phyloP scores from a whole-genome alignment of 2,797 vertebrate species.

The Picus viridis region DNA sequence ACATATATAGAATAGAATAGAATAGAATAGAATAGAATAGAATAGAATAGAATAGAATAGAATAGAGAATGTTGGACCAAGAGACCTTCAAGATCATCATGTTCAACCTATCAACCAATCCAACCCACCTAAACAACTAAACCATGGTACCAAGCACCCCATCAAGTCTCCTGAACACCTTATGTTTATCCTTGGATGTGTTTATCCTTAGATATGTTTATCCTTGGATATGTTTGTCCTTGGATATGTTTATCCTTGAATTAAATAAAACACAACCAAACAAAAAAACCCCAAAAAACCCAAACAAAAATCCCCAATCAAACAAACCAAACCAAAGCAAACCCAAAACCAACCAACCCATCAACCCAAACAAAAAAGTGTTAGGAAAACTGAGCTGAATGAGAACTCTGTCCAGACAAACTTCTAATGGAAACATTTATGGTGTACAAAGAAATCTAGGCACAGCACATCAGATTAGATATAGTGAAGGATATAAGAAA shows the following conservation, averaged over 20 bases:
- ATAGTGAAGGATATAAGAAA: conserved; percentile 31
- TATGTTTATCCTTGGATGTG: not conserved
- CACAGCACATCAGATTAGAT: conserved; percentile 19
- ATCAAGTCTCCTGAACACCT: too few species aligned
- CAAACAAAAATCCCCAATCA: too few species aligned
- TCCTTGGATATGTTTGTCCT: not conserved
- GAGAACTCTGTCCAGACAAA: not conserved
- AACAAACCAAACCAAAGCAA: too few species aligned
- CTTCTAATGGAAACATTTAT: conserved; percentile 16
- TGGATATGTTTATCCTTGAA: not conserved
- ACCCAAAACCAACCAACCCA: too few species aligned
- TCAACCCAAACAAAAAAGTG: not conserved
- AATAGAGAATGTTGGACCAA: too few species aligned
- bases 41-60: too few species aligned
- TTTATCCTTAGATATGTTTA: conserved; percentile 9
- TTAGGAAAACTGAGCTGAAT: conserved; percentile 3
- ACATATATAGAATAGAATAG: not conserved
- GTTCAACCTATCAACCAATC: too few species aligned
- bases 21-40: too few species aligned
- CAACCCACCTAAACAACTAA: too few species aligned
- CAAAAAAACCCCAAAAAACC: too few species aligned
- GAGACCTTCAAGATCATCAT: too few species aligned
- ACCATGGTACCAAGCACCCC: too few species aligned
- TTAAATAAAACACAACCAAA: not conserved
- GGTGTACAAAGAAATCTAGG: not conserved